Conservation (phyloP, 2,113 vertebrate genomes). For the Otis tarda region DNA sequence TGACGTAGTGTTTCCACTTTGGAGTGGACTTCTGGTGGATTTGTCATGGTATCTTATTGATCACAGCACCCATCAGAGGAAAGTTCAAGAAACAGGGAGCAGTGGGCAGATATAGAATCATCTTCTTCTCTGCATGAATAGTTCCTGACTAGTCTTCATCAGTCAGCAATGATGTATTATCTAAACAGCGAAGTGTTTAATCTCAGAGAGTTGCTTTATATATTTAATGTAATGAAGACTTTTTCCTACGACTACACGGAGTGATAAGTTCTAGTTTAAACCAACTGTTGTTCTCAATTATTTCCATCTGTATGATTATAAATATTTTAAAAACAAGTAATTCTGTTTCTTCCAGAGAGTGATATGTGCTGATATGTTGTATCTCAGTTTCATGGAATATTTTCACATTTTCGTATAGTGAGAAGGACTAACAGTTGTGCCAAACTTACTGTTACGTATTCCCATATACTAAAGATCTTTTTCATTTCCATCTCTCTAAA, state of each 20-base stretch:
- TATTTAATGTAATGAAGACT: not conserved
- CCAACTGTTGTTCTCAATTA: conserved; percentile 45
- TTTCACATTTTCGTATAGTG: conserved; percentile 32
- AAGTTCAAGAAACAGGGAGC: not conserved
- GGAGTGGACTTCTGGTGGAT: not conserved
- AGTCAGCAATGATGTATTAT: not conserved
- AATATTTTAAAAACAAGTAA: conserved; percentile 57
- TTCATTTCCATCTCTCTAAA: not conserved
- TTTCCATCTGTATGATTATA: conserved; percentile 48
- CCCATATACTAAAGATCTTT: conserved; percentile 20
- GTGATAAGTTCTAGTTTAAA: conserved; percentile 31
- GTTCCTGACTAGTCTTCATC: not conserved
- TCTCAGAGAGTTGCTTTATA: not conserved
- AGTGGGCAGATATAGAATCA: not conserved
- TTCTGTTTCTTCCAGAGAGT: conserved; percentile 28
- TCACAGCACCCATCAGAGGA: not conserved
- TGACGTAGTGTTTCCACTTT: not conserved
- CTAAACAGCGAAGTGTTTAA: not conserved
- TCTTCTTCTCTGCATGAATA: not conserved
- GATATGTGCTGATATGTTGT: conserved; percentile 53
- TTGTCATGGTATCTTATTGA: not conserved
- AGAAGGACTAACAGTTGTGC: conserved; percentile 54
- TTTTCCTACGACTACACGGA: not conserved
- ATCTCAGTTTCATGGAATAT: conserved; percentile 55
- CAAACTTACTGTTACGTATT: not conserved